phyloP scores from a whole-genome alignment of 2,797 vertebrate species.

The Lagorchestes hirsutus region DNA sequence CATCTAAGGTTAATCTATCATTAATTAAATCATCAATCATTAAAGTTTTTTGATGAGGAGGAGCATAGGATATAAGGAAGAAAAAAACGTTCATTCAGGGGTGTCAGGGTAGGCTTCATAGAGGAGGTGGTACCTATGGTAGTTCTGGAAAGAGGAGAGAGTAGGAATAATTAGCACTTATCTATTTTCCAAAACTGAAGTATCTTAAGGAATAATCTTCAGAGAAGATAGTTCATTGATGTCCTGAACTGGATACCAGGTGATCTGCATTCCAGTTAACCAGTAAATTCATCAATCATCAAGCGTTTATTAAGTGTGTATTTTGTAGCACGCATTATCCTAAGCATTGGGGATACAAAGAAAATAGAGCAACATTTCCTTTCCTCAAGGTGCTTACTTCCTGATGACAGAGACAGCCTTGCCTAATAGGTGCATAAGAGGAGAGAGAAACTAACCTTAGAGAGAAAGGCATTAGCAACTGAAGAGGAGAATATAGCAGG shows the following conservation, averaged over 20 bases:
- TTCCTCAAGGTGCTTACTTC: background rate
- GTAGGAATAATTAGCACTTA: background rate
- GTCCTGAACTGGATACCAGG: background rate
- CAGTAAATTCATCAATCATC: background rate
- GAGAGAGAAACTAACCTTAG: background rate
- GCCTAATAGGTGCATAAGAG: background rate
- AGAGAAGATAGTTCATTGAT: background rate
- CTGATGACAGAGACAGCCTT: background rate
- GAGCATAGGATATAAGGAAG: background rate
- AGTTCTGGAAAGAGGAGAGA: background rate
- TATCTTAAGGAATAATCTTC: background rate
- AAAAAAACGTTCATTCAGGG: background rate
- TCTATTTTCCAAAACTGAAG: background rate
- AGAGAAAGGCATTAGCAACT: background rate
- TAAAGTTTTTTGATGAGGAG: background rate
- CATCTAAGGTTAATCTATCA: background rate
- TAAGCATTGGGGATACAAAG: background rate
- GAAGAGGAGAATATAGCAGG: background rate
- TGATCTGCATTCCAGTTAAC: background rate
- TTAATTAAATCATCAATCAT: background rate
- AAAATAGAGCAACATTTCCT: background rate
- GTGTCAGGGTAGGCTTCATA: background rate
- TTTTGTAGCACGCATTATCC: background rate
- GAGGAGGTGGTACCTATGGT: background rate
- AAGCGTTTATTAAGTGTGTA: background rate